Evolutionary conservation across 2,888 invertebrate genomes (phyloP).

Genomic region (Leptarthrus brevirostris): DNA sequence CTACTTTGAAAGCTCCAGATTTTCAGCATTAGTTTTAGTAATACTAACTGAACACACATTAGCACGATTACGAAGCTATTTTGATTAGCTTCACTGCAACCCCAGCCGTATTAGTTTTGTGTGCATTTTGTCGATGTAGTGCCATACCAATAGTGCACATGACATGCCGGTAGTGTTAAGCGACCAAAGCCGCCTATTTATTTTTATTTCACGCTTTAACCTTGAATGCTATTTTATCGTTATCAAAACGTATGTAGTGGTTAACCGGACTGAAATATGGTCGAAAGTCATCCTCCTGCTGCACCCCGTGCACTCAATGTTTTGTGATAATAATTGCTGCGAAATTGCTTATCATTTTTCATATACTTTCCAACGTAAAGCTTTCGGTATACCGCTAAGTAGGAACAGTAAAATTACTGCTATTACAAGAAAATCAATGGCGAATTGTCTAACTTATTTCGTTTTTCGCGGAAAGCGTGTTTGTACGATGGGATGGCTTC

Average conservation of each 20-base stretch:
- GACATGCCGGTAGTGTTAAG: constrained; percentile 36
- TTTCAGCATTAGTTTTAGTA: constrained; percentile 41
- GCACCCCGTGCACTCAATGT: not conserved
- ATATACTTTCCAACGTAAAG: not conserved
- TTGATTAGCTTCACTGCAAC: not conserved
- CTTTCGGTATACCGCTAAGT: constrained; percentile 18
- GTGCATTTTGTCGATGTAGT: not conserved
- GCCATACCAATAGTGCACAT: constrained; percentile 4
- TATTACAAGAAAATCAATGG: constrained; percentile 21
- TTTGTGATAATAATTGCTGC: constrained; percentile 28
- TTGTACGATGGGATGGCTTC: not conserved
- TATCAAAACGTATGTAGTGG: constrained; percentile 39
- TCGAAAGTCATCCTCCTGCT: constrained; percentile 2
- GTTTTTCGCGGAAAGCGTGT: not conserved
- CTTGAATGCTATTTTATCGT: constrained; percentile 44
- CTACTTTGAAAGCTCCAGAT: constrained; percentile 18
- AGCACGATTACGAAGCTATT: not conserved
- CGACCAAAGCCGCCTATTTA: not conserved
- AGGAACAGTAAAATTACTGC: no score
- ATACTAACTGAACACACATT: constrained; percentile 1
- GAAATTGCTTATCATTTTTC: constrained; percentile 37
- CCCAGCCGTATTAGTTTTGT: constrained; percentile 7
- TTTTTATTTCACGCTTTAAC: constrained; percentile 30
- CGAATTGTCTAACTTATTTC: constrained; percentile 5
- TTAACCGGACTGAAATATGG: constrained; percentile 36